Conservation (phyloP, 2,888 invertebrate genomes). For the Apodemia duryi region DNA sequence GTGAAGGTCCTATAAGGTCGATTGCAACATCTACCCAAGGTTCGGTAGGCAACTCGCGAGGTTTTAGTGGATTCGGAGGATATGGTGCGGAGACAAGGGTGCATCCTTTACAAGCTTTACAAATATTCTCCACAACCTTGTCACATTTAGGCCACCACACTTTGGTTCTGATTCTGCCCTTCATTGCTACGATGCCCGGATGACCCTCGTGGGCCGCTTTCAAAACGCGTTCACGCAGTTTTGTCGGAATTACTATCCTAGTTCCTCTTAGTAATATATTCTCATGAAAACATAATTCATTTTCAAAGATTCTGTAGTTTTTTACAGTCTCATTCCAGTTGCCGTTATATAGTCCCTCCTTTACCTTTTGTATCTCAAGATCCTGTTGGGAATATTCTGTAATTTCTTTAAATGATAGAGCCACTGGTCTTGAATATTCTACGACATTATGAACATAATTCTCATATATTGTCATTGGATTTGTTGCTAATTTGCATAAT, state of each 20-base stretch:
- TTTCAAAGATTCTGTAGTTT: neutral
- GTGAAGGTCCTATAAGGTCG: conserved; percentile 12
- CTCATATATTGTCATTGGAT: neutral
- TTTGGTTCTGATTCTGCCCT: neutral
- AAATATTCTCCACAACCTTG: neutral
- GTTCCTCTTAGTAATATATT: conserved; percentile 6
- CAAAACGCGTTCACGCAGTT: neutral
- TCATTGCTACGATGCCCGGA: neutral
- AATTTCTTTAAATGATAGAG: neutral
- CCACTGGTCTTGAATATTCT: neutral
- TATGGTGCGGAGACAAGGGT: neutral
- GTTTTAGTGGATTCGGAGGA: neutral
- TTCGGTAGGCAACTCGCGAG: neutral
- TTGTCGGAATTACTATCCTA: conserved; percentile 5
- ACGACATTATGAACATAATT: neutral
- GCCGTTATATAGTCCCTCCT: conserved; percentile 1
- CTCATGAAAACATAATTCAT: conserved; percentile 9
- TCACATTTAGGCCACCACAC: conserved; percentile 13
- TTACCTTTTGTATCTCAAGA: neutral
- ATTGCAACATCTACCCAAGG: conserved; percentile 11
- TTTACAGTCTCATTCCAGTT: conserved; percentile 6
- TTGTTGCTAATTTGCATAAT: neutral
- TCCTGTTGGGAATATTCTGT: neutral
- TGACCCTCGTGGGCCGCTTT: neutral
- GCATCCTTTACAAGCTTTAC: neutral